Conservation (phyloP, 2,797 vertebrate genomes). For the Argentina silus region DNA sequence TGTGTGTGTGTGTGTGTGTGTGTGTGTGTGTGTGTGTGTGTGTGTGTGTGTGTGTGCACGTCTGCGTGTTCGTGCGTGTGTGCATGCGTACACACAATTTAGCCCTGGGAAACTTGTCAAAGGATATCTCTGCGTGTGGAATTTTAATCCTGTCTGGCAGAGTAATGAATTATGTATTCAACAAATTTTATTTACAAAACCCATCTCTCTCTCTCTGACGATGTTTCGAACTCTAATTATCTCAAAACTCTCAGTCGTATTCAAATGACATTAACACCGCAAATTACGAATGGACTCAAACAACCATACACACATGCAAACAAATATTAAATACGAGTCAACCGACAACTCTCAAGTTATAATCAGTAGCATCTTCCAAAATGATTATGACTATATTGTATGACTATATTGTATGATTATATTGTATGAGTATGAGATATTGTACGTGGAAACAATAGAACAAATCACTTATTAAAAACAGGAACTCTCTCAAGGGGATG, state of each 20-base stretch:
- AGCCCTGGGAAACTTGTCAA: constrained; percentile 51
- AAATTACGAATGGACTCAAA: constrained; percentile 3
- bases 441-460: no score
- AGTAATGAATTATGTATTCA: constrained; percentile 67
- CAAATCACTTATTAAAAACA: no score
- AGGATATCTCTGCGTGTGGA: constrained; percentile 54
- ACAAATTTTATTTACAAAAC: constrained; percentile 57
- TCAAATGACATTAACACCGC: constrained; percentile 39
- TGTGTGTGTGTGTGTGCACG: constrained; percentile 2
- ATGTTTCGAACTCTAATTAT: constrained; percentile 50
- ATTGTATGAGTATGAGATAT: no score
- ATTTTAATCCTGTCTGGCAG: constrained; percentile 60
- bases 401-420: not conserved
- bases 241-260: constrained; percentile 43
- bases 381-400: not conserved
- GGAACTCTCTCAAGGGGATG: not conserved
- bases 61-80: constrained; percentile 24
- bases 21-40: not conserved
- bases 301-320: not conserved
- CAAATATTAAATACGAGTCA: not conserved
- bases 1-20: not conserved
- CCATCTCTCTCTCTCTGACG: constrained; percentile 49
- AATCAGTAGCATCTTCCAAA: not conserved
- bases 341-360: not conserved
- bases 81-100: constrained; percentile 31